Evolutionary conservation across 2,888 invertebrate genomes (phyloP), one percentile per base, ranked within the genome.

Genomic region (Campopleginae sp.): DNA sequence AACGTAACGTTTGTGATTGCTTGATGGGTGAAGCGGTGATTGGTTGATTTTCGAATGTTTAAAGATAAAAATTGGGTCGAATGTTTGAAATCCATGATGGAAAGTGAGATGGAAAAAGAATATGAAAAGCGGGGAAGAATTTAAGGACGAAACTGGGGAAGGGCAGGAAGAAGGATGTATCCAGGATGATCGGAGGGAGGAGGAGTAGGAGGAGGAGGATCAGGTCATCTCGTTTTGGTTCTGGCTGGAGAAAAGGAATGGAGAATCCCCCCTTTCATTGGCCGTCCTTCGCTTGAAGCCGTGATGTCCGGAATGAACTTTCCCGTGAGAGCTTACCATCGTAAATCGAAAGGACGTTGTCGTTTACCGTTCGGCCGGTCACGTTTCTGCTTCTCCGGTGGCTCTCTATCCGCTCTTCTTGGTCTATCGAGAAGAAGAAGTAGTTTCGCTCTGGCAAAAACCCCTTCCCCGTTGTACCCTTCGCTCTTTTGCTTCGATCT

Each of bases 261-360:
- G 85, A 65, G 80, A 66, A 71, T 46, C 46, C 77, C 46, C 77
- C 75, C 76, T 79, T 48, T 61, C 44, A 19, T 80, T 23, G 33
- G 38, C 17, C 46, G 54, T 63, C 51, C 48, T 19, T 44, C 70
- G 74, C 77, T 76, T 66, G 46, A 46, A 80, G n/a, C 75, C 74
- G 61, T 75, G 74, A 80, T 86, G 80, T 77, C 82, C 77, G 86
- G 83, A 83, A 86, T 86, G 80, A 86, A 86, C 83, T 86, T 86
- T 86, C 86, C 82, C 86, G 86, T 86, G 86, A 86, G 86, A 86
- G 86, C 86, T 86, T 83, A 86, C 86, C 85, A 88, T 88, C 88
- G 88, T 88, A 88, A 88, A 88, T 88, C 87, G 88, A 84, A 88
- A 88, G 87, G 85, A 87, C 87, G 86, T 86, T 86, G 88, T 88